Evolutionary conservation across 2,113 vertebrate species (phyloP).

Genomic region (Dipodomys stephensi): DNA sequence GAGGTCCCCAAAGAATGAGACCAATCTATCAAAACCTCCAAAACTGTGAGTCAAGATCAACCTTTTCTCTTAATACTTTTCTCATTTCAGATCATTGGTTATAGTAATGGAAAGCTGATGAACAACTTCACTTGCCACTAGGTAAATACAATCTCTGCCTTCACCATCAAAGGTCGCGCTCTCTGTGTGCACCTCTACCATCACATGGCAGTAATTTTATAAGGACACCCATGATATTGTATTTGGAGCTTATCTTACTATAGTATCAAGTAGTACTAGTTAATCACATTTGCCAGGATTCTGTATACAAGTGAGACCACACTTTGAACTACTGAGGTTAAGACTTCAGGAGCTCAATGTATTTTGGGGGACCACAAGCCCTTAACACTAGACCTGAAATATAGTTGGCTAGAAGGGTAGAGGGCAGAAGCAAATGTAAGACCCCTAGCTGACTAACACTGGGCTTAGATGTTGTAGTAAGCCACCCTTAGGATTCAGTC

Average conservation of each 20-base stretch:
- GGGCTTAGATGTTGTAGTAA: not conserved
- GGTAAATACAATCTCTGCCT: not conserved
- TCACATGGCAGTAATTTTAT: not conserved
- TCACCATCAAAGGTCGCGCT: not conserved
- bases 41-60: not conserved
- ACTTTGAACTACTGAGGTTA: not conserved
- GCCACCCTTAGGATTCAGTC: not conserved
- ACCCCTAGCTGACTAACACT: not conserved
- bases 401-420: not conserved
- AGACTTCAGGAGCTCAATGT: not conserved
- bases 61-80: not conserved
- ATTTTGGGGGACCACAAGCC: not conserved
- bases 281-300: not conserved
- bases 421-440: not conserved
- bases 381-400: not conserved
- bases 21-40: not conserved
- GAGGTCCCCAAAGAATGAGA: not conserved
- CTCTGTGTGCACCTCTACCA: too few species aligned
- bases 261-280: not conserved
- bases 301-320: not conserved
- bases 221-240: rapidly evolving
- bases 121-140: not conserved
- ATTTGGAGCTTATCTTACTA: not conserved
- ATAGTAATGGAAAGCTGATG: not conserved
- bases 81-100: not conserved